Base-by-base conservation (phyloP, 1,140 invertebrate species). In the Laupala kohalensis region DNA sequence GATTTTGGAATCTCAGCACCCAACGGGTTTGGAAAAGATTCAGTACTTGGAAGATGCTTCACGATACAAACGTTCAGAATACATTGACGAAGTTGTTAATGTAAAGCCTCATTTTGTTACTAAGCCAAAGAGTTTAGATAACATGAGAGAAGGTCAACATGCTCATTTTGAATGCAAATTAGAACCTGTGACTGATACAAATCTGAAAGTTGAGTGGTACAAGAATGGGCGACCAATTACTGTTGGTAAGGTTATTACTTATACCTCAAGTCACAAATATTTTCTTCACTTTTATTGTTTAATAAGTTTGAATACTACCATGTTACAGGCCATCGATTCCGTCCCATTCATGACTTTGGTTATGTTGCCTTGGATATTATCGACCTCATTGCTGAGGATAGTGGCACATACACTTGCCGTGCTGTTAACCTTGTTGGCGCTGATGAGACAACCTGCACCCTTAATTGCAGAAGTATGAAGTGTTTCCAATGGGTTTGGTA, bases 131-230 rank as follows among this genome's bases (percentile, higher is more conserved):
- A 92, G 87, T 69, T 84, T 92, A 69, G 90, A 91, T 74, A 90
- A 92, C 76, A 87, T 97, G 53, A 84, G 88, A 71, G 97, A 99
- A 85, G 90, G 94, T 65, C 89, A 95, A 75, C 91, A 95, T 76
- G 94, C 95, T 69, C 96, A 99, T 78, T 99, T 99, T 83, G 97
- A 99, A 84, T 96, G 95, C 78, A 97, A 97, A 82, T 84, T 98
- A 19, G 95, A 97, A 82, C 95, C 95, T n/a, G 91, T 95, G 4
- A 96, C 95, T 24, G 96, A 98, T 84, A 87, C 93, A 0, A 95
- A 97, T 76, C 80, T 97, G 25, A 92, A 94, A 82, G 93, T 97
- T 19, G 94, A 96, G 81, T 97, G 94, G 94, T 96, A 87, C 78
- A 95, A 94, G 78, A 94, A 96, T 81, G 92, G 92, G 69, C 86